Base-by-base conservation (phyloP, 2,113 vertebrate species). In the Ptychochromis oligacanthus region DNA sequence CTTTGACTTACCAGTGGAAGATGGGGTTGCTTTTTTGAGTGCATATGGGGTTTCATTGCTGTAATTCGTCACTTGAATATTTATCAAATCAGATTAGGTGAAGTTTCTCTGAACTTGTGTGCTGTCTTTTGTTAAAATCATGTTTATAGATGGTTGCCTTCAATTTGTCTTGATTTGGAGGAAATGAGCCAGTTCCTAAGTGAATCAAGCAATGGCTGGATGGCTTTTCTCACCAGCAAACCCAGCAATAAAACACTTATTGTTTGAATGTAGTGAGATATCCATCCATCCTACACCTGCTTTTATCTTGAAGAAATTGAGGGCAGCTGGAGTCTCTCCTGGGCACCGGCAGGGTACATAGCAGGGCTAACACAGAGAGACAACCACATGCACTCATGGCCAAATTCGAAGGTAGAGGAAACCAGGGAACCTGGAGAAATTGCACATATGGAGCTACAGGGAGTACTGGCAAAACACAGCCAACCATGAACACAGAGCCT, bases 151-250 rank as follows among this genome's bases (percentile, higher is more conserved):
- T 72, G 67, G 26, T 72, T 72, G 28, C 67, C 67, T 54, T 72
- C 26, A 54, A 34, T 72, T 54, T 72, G 67, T 54, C 67, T 54
- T 54, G 67, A 72, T 72, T 72, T 54, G 67, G 26, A 72, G 46
- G 65, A 72, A 72, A 54, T 72, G 10, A 54, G 13, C 6, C 18
- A 70, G 65, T 52, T 70, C 15, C 24, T 70, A 17, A 70, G 65
- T 70, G 43, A 24, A 20, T 52, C 24, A 52, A 26, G 65, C 43
- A 52, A 24, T 3, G 1, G 65, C 43, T 8, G 24, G 49, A 26
- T 70, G 13, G 52, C 43, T 70, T 70, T 70, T 52, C 65, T 49
- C 65, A 70, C 65, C 43, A 31, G 65, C 24, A 70, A 49, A 70
- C 40, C 1, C 78, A 34, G 57, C 64, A 46, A 24, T 67, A 43